Evolutionary conservation across 2,888 invertebrate genomes (phyloP), one percentile per base, ranked within the genome.

Genomic region (Apotomis capreana): DNA sequence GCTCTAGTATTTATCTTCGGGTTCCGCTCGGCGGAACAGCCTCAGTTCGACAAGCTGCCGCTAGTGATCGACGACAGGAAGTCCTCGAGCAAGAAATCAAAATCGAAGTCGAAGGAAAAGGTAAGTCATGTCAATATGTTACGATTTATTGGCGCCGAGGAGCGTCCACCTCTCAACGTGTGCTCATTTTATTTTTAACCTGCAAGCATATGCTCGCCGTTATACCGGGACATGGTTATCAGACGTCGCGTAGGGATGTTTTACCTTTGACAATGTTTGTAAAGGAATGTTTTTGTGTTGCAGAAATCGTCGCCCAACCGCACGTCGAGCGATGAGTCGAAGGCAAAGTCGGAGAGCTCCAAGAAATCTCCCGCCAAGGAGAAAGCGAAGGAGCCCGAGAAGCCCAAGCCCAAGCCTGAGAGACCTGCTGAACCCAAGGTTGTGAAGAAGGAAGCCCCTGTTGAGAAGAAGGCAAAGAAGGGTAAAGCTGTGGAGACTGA

Each of bases 11-110:
- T 96, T 91, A 95, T 95, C 77, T 96, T 96, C 88, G 96, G 96
- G 76, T 96, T 97, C 90, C 96, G 96, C 91, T 95, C 96, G 75
- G 95, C 96, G 78, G 96, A 96, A 87, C 96, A 96, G 90, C 97
- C 97, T 84, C 96, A 96, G 84, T 96, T 96, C 87, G 96, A 96
- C 84, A 96, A 96, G 89, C 92, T 96, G 76, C 94, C 95, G 57
- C 88, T 94, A 78, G 89, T 93, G 77, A 82, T 94, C 78, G 95
- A 95, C 85, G 96, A 96, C 82, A 94, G 95, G 86, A 96, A 95
- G 90, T 94, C 95, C 76, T 93, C 94, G 80, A 94, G 89, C 81
- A 96, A 96, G 89, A 96, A 95, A 65, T 55, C 55, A 87, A 94
- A 94, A 49, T 49, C 49, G 80, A 95, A 95, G 94, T 94, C 91